A percentile compares a stretch with the other conserved stretches of the same genome.
phyloP scores from a whole-genome alignment of 2,113 vertebrate species.

The Dicrurus megarhynchus region DNA sequence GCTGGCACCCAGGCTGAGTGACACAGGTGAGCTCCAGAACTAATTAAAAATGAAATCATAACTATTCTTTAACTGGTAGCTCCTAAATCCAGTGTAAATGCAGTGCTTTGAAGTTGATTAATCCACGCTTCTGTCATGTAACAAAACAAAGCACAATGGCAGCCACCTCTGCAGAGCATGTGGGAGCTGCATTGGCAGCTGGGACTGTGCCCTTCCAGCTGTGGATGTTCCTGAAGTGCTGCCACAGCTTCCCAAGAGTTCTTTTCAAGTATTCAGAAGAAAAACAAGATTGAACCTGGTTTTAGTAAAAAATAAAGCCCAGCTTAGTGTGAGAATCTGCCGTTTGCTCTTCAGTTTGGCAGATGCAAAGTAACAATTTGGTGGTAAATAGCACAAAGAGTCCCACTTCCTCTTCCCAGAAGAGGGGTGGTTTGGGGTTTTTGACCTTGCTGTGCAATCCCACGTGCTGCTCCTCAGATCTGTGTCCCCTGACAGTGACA shows the following conservation, averaged over 20 bases:
- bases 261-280: not conserved
- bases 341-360: not conserved
- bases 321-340: not conserved
- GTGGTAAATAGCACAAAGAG: not conserved
- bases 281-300: not conserved
- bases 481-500: fast-evolving
- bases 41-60: not conserved
- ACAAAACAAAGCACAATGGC: not conserved
- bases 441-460: not conserved
- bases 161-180: not conserved
- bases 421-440: not conserved
- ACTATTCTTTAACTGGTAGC: not conserved
- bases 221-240: not conserved
- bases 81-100: not conserved
- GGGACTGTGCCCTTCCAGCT: not conserved
- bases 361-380: not conserved
- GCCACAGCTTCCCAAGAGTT: not conserved
- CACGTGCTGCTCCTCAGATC: not conserved
- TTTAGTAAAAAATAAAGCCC: not conserved
- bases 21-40: not conserved
- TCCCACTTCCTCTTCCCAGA: conserved; percentile 20
- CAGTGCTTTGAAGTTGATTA: not conserved
- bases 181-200: not conserved
- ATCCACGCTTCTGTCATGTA: not conserved
- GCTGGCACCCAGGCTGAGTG: not conserved